Evolutionary conservation across 2,888 invertebrate species (phyloP).

Genomic region (Tiphia femorata): DNA sequence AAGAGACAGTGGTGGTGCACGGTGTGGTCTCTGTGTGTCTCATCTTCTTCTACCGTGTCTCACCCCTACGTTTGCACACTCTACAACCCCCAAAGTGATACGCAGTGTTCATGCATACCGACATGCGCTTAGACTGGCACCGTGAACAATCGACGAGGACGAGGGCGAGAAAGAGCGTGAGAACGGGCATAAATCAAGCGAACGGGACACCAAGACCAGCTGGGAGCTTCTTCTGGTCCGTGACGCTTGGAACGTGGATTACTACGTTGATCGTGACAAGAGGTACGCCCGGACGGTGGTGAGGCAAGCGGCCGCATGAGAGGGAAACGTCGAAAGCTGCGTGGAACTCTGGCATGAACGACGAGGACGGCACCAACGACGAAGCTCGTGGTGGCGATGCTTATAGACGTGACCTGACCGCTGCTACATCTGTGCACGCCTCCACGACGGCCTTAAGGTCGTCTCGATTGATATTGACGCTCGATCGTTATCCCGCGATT

Average conservation of each 20-base stretch:
- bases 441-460: constrained; percentile 15
- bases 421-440: constrained; percentile 13
- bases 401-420: constrained; percentile 33
- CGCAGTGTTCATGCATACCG: constrained; percentile 13
- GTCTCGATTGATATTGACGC: constrained; percentile 22
- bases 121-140: constrained; percentile 25
- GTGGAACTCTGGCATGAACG: constrained; percentile 39
- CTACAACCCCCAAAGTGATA: too few relatives aligned
- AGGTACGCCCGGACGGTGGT: constrained; percentile 8
- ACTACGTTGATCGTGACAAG: constrained; percentile 2
- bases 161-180: background rate
- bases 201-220: background rate
- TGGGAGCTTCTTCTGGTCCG: too few relatives aligned
- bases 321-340: constrained; percentile 30
- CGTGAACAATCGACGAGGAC: background rate
- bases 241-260: background rate
- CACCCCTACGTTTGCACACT: too few relatives aligned
- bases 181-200: too few relatives aligned
- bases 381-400: constrained; percentile 37
- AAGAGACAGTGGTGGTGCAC: too few relatives aligned
- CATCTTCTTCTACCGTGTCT: too few relatives aligned
- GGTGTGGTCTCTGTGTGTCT: too few relatives aligned
- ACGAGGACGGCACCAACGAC: constrained; percentile 27
- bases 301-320: constrained; percentile 12
- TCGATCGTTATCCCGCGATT: constrained; percentile 15